Evolutionary conservation across 2,797 vertebrate genomes (phyloP).

Genomic region (Cygnus olor): DNA sequence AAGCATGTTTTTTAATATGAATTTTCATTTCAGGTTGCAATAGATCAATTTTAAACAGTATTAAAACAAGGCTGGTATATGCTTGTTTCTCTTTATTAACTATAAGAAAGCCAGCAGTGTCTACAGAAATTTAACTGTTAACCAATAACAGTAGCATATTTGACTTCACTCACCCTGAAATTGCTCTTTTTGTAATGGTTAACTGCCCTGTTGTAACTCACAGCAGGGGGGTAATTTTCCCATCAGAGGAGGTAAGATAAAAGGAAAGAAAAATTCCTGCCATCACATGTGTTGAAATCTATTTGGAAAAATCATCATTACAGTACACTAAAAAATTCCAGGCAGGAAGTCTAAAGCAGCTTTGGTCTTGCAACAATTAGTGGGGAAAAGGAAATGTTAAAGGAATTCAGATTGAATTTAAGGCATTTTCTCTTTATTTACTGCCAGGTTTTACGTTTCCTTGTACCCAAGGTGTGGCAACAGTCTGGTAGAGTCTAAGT

Average conservation of each 20-base stretch:
- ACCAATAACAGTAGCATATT: slow-evolving; percentile 74
- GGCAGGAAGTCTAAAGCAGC: background rate
- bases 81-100: background rate
- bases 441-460: background rate
- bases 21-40: background rate
- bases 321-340: background rate
- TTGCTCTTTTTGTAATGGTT: slow-evolving; percentile 77
- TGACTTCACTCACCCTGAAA: slow-evolving; percentile 70
- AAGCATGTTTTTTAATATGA: background rate
- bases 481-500: background rate
- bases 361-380: background rate
- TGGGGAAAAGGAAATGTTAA: background rate
- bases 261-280: slow-evolving; percentile 61
- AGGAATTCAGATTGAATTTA: background rate
- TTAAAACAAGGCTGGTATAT: background rate
- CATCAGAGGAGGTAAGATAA: slow-evolving; percentile 57
- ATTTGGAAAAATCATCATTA: slow-evolving; percentile 10
- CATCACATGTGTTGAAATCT: background rate
- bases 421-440: background rate
- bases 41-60: background rate
- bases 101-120: background rate
- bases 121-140: slow-evolving; percentile 63
- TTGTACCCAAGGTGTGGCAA: background rate
- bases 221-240: slow-evolving; percentile 66
- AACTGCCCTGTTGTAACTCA: slow-evolving; percentile 70